These are phyloP conservation scores for Onthophagus taurus DNA, from an alignment of 1,140 invertebrate species.

Conservation along the genomic window DNA sequence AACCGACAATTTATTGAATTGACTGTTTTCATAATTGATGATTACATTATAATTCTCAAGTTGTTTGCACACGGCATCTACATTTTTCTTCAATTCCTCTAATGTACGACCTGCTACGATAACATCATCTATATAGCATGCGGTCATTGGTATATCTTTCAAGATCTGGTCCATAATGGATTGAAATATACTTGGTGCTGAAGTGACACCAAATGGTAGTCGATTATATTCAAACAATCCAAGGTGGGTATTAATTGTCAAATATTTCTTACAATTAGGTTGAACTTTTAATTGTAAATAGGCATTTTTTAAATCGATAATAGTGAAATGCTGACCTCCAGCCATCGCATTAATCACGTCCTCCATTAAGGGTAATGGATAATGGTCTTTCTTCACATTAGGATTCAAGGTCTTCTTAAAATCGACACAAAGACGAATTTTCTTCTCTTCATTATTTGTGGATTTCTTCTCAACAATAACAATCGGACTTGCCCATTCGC, in stretches of 20 bases:
- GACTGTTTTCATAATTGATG: background rate
- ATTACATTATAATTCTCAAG: slow-evolving; percentile 5
- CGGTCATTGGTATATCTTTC: no score
- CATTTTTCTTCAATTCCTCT: background rate
- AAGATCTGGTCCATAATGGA: slow-evolving; percentile 9
- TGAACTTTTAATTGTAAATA: slow-evolving; percentile 9
- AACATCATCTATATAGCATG: background rate
- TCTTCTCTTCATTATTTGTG: no score
- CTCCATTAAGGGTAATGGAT: slow-evolving; percentile 10
- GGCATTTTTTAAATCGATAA: slow-evolving; percentile 1
- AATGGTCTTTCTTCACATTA: slow-evolving; percentile 1
- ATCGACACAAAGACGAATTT: no score
- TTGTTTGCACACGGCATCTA: background rate
- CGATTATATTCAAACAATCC: slow-evolving; percentile 9
- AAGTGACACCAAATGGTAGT: slow-evolving; percentile 4
- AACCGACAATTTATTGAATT: background rate
- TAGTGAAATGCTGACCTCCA: background rate
- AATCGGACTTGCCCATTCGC: no score
- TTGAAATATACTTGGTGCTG: slow-evolving; percentile 8
- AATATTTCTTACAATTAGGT: background rate
- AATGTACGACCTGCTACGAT: background rate
- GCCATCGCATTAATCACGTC: slow-evolving; percentile 6
- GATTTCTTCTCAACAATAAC: no score
- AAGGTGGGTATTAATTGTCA: slow-evolving; percentile 12
- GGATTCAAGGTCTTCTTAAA: background rate